Evolutionary conservation across 1,140 invertebrate species (phyloP), one percentile per base, ranked within the genome.

Genomic region (Philaenus spumarius): DNA sequence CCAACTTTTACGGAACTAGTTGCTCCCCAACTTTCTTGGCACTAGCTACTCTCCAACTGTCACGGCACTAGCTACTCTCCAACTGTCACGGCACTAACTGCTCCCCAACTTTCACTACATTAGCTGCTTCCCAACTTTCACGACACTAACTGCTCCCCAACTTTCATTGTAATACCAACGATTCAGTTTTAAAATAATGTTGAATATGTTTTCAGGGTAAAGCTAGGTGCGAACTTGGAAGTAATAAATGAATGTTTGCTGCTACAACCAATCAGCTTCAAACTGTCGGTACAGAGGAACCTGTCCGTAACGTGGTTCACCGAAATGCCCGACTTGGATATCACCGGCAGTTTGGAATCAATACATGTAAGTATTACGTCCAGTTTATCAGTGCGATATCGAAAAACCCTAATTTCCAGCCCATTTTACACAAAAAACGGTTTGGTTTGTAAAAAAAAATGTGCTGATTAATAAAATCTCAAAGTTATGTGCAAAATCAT

Each of bases 271-370:
- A 83, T 95, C 1, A 89, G 83, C 52, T 89, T 95, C 66, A 83
- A 77, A 14, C 65, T 97, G 7, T 69, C 80, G 9, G 79, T 97
- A 0, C 86, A 84, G 63, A 77, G 94, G 30, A 97, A 96, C 73
- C 75, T 97, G n/a, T 90, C 92, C 0, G 77, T 81, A 14, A 67
- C 72, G n/a, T 93, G 89, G 88, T 92, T 86, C 69, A 86, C 82
- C 20, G 79, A 82, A 3, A 74, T 87, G 12, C 92, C 95, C 0
- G 91, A 95, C 64, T 77, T 96, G 0, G 87, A 90, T 59, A 78
- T 97, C 59, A 83, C 81, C 0, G 93, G 90, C 19, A 77, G 83
- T 53, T 75, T 97, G 58, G 82, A 89, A 51, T 79, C 80, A 22
- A 87, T 96, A 47, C 80, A 83, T 69, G 86, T 90, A 71, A 76